Conservation (phyloP, 2,113 vertebrate species). For the Nothoprocta perdicaria region DNA sequence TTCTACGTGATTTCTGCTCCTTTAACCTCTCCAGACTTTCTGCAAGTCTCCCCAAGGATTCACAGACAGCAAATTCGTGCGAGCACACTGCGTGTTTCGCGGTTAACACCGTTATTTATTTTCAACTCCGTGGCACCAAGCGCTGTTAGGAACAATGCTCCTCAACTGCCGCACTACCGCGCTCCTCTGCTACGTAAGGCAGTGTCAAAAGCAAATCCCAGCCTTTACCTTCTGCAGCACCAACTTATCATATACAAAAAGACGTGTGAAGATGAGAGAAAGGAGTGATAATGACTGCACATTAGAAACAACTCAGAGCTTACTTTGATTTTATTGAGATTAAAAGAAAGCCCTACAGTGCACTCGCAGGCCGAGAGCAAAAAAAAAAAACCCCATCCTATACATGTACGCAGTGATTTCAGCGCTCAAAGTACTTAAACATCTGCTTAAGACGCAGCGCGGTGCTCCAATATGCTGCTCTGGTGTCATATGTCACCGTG, state of each 20-base stretch:
- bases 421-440: slow-evolving; percentile 67
- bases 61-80: not conserved
- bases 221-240: not conserved
- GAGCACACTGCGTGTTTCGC: not conserved
- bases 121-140: not conserved
- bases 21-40: not conserved
- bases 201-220: not conserved
- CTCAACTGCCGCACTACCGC: not conserved
- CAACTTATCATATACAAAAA: not conserved
- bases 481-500: slow-evolving; percentile 66
- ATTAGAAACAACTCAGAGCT: slow-evolving; percentile 21
- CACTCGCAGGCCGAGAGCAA: not conserved
- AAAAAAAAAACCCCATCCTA: not conserved
- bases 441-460: slow-evolving; percentile 62
- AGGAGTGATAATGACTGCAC: not conserved
- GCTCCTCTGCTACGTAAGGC: not conserved
- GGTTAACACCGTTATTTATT: not conserved
- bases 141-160: not conserved
- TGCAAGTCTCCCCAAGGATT: not conserved
- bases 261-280: not conserved
- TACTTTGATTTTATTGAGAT: slow-evolving; percentile 50
- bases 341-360: slow-evolving; percentile 43
- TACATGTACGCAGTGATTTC: not conserved
- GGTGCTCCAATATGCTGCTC: slow-evolving; percentile 54
- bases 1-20: not conserved